Conservation (phyloP, 37 sponge, comb jelly and placozoan species). For the Chondrosia reniformis region DNA sequence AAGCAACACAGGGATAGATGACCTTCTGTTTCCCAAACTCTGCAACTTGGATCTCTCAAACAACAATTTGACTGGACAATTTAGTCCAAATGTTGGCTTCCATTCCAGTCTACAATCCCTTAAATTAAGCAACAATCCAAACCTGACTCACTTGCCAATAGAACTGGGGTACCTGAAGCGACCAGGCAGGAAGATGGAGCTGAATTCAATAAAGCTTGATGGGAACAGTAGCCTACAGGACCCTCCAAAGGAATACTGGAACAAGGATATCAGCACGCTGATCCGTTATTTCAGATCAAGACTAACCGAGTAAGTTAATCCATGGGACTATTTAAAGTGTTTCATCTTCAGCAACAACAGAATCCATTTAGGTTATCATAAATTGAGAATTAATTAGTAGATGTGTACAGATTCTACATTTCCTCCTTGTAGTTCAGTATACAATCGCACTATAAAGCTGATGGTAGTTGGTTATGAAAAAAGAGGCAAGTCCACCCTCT, state of each 20-base stretch:
- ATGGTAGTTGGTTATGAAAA: slow-evolving; percentile 80
- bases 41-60: slow-evolving; percentile 43
- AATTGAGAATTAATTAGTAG: no score
- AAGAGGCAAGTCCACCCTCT: slow-evolving; percentile 89
- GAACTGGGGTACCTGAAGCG: slow-evolving; percentile 68
- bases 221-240: slow-evolving; percentile 50
- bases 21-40: slow-evolving; percentile 69
- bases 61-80: slow-evolving; percentile 50
- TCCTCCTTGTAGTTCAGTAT: slow-evolving; percentile 43
- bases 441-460: slow-evolving; percentile 82
- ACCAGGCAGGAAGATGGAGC: neutral
- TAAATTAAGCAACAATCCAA: slow-evolving; percentile 35
- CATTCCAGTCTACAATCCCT: slow-evolving; percentile 57
- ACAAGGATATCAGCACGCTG: slow-evolving; percentile 33
- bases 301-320: slow-evolving; percentile 71
- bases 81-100: slow-evolving; percentile 63
- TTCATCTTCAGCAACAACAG: no score
- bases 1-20: neutral
- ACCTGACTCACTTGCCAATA: slow-evolving; percentile 49
- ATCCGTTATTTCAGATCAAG: slow-evolving; percentile 70
- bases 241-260: slow-evolving; percentile 62
- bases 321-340: no score
- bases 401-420: neutral
- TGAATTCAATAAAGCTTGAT: slow-evolving; percentile 32
- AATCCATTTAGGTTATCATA: no score